A percentile compares a stretch with the other conserved stretches of the same genome.
Evolutionary conservation across 2,797 vertebrate genomes (phyloP).

Genomic region (Chelon labrosus): DNA sequence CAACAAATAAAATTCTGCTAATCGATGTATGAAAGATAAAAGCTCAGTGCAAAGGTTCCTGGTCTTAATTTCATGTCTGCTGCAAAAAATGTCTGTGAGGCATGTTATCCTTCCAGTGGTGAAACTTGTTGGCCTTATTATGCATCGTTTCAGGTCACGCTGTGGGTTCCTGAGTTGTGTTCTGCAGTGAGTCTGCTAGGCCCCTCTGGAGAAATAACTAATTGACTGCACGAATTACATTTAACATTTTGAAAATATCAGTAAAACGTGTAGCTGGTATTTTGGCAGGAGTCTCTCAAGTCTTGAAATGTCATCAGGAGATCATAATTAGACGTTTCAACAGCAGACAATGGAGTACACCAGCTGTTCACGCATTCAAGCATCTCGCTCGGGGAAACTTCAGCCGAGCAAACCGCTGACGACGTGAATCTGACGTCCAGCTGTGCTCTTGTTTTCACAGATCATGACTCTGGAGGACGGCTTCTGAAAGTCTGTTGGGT

Average conservation of each 20-base stretch:
- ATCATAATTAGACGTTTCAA: constrained; percentile 17
- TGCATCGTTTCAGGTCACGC: constrained; percentile 18
- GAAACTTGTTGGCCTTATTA: constrained; percentile 6
- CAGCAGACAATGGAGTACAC: neutral
- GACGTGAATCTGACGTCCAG: no score
- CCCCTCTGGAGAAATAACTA: constrained; percentile 18
- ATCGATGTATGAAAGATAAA: neutral
- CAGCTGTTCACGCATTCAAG: neutral
- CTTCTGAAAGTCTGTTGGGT: constrained; percentile 37
- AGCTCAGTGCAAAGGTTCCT: neutral
- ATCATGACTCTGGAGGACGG: constrained; percentile 63
- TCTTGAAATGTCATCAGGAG: constrained; percentile 1
- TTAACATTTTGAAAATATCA: constrained; percentile 35
- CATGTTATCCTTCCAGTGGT: neutral
- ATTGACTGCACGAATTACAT: constrained; percentile 27
- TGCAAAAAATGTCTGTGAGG: neutral
- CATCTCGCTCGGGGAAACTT: neutral
- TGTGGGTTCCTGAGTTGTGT: constrained; percentile 13
- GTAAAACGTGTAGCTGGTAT: constrained; percentile 6
- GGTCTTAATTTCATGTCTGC: neutral
- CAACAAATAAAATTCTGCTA: neutral
- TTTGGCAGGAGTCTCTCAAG: neutral
- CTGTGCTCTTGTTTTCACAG: constrained; percentile 39
- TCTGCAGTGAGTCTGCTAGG: neutral
- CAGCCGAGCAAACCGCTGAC: neutral